These are phyloP conservation scores for Philereme transversata DNA, from an alignment of 2,888 invertebrate species.

Conservation along the genomic window DNA sequence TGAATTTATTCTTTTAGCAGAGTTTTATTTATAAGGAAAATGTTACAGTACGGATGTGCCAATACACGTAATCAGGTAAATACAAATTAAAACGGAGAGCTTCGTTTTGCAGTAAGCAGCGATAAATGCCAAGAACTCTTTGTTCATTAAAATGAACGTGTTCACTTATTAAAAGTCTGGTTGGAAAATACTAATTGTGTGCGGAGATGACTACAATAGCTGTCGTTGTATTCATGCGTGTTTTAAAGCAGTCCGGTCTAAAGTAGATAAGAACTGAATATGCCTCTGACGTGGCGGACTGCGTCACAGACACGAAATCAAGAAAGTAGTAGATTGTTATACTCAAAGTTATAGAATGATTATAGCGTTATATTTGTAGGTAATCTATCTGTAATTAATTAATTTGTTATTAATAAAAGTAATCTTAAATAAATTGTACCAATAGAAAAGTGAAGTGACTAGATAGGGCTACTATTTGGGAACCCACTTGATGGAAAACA, in stretches of 20 bases:
- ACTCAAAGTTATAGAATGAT: too few relatives aligned
- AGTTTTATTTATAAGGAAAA: slow-evolving; percentile 24
- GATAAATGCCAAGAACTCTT: slow-evolving; percentile 48
- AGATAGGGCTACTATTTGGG: too few relatives aligned
- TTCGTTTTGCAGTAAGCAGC: slow-evolving; percentile 38
- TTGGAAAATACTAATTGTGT: slow-evolving; percentile 45
- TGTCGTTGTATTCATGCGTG: slow-evolving; percentile 26
- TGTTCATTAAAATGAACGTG: slow-evolving; percentile 47
- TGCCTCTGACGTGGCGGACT: slow-evolving; percentile 43
- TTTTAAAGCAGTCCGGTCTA: slow-evolving; percentile 28
- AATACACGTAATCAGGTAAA: slow-evolving; percentile 38
- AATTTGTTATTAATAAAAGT: too few relatives aligned
- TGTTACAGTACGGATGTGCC: slow-evolving; percentile 24
- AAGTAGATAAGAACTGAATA: slow-evolving; percentile 47
- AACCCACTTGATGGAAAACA: too few relatives aligned
- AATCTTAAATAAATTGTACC: too few relatives aligned
- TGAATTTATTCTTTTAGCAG: slow-evolving; percentile 52
- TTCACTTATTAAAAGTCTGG: slow-evolving; percentile 39
- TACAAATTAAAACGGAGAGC: slow-evolving; percentile 40
- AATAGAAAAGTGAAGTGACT: too few relatives aligned
- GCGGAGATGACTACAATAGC: slow-evolving; percentile 44
- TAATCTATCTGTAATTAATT: too few relatives aligned
- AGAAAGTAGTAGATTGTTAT: too few relatives aligned
- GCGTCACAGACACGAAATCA: slow-evolving; percentile 15
- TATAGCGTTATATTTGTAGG: too few relatives aligned